phyloP scores from a whole-genome alignment of 2,888 invertebrate genomes.

The Dryobotodes eremita region DNA sequence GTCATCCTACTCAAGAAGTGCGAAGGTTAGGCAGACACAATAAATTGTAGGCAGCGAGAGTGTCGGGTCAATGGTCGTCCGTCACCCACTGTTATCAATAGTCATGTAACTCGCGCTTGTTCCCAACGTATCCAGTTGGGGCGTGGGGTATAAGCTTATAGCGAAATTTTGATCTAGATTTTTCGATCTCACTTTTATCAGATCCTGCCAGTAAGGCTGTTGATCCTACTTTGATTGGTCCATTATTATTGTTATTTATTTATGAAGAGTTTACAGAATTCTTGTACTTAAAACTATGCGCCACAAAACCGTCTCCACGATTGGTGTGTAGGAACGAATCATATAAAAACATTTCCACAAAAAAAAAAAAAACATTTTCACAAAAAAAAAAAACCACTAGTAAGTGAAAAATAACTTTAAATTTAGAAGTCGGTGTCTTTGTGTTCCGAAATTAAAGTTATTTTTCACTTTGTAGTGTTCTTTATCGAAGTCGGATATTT shows the following conservation, averaged over 20 bases:
- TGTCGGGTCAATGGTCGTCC: conserved; percentile 80
- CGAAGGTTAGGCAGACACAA: conserved; percentile 40
- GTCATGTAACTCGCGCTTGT: conserved; percentile 80
- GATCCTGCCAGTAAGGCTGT: too few relatives aligned
- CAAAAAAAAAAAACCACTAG: too few relatives aligned
- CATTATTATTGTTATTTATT: background rate
- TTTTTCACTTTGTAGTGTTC: too few relatives aligned
- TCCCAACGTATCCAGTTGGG: conserved; percentile 68
- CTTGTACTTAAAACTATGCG: background rate
- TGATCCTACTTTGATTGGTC: background rate
- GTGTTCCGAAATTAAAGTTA: too few relatives aligned
- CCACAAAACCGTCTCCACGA: background rate
- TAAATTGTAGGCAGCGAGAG: conserved; percentile 54
- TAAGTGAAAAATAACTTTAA: too few relatives aligned
- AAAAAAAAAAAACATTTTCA: too few relatives aligned
- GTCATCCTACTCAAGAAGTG: conserved; percentile 16
- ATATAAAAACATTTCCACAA: background rate
- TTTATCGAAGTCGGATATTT: too few relatives aligned
- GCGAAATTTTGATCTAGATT: conserved; percentile 42
- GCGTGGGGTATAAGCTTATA: conserved; percentile 47
- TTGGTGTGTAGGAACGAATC: background rate
- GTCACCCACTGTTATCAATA: conserved; percentile 85
- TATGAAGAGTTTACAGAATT: background rate
- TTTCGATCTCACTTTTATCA: background rate
- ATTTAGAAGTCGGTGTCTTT: too few relatives aligned